A percentile compares a stretch with the other conserved stretches of the same genome.
Conservation (phyloP, 2,797 vertebrate species). For the Sternarchorhynchus goeldii region DNA sequence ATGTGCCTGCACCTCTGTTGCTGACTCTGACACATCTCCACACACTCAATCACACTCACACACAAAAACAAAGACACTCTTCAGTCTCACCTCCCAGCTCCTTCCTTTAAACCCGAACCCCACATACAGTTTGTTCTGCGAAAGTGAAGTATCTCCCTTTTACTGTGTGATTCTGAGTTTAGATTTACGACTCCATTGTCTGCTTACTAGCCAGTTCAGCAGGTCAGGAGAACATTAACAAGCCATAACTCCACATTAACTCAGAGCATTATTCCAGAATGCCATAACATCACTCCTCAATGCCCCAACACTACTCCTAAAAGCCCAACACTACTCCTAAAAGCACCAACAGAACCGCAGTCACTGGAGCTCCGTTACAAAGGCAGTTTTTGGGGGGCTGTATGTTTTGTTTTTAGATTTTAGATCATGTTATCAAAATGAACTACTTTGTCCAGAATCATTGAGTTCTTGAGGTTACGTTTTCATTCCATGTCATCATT, state of each 20-base stretch:
- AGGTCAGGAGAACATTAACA: slow-evolving; percentile 42
- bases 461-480: no score
- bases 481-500: no score
- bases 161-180: slow-evolving; percentile 44
- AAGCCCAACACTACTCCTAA: background rate
- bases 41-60: background rate
- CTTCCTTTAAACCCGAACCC: slow-evolving; percentile 32
- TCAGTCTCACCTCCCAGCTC: slow-evolving; percentile 40
- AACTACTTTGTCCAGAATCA: no score
- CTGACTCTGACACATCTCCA: slow-evolving; percentile 18
- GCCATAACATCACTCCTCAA: slow-evolving; percentile 16
- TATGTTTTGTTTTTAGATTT: background rate
- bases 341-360: background rate
- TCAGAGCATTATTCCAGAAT: slow-evolving; percentile 16
- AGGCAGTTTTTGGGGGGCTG: background rate
- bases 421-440: background rate
- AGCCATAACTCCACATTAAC: slow-evolving; percentile 47
- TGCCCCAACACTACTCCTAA: background rate
- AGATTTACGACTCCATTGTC: slow-evolving; percentile 47
- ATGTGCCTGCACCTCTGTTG: slow-evolving; percentile 30
- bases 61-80: slow-evolving; percentile 29
- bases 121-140: slow-evolving; percentile 24
- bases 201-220: slow-evolving; percentile 42
- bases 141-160: background rate
- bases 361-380: background rate